Percentiles rank a stretch among this genome's conserved stretches.
Conservation (phyloP, 2,797 vertebrate species). For the Sarcoramphus papa region DNA sequence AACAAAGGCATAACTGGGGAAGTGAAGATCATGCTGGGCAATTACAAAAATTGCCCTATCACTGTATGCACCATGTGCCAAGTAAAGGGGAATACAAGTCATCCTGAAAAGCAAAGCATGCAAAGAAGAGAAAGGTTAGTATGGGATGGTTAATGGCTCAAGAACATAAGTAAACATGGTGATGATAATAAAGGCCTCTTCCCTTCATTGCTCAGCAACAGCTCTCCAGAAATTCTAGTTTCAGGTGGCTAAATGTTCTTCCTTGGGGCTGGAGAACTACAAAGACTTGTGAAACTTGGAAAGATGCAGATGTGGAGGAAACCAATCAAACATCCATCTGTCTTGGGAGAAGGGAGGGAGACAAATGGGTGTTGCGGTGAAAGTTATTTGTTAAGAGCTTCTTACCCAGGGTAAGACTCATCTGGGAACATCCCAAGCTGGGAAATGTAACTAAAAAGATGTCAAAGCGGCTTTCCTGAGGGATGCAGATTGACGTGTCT, state of each 20-base stretch:
- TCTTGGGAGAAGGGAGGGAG: background rate
- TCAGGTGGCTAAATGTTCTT: background rate
- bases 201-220: background rate
- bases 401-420: background rate
- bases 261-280: background rate
- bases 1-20: background rate
- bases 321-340: background rate
- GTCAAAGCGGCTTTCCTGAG: background rate
- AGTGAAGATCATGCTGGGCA: background rate
- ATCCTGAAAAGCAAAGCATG: background rate
- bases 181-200: background rate
- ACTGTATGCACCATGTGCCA: fast-evolving
- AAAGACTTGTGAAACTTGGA: background rate
- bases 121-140: background rate
- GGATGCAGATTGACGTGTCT: background rate
- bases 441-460: background rate
- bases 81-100: background rate
- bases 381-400: background rate
- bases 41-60: background rate
- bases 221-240: background rate
- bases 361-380: background rate
- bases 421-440: background rate
- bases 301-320: background rate
- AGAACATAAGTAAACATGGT: background rate
- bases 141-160: background rate